These are phyloP conservation scores for Ariolimax columbianus DNA, from an alignment of 2,888 invertebrate species.

Conservation along the genomic window DNA sequence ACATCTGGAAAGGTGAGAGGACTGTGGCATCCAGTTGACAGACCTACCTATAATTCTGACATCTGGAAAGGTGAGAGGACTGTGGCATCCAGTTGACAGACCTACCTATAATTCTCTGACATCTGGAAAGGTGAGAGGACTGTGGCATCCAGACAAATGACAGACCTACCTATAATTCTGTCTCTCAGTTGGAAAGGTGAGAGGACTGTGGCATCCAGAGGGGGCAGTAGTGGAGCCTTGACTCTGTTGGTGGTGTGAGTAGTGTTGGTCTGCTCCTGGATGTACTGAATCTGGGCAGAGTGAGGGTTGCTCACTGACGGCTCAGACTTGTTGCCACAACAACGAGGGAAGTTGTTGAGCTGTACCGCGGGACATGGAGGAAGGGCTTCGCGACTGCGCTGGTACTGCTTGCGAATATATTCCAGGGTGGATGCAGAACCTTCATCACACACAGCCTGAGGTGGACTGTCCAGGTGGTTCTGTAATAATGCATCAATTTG, in stretches of 20 bases:
- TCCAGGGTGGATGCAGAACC: conserved; percentile 73
- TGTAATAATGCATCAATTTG: conserved; percentile 40
- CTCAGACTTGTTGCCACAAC: conserved; percentile 74
- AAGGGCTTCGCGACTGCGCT: conserved; percentile 37
- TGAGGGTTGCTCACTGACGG: conserved; percentile 75
- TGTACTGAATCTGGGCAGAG: conserved; percentile 77
- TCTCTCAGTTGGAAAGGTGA: conserved; percentile 74
- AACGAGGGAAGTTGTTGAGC: conserved; percentile 73
- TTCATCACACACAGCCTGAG: conserved; percentile 74
- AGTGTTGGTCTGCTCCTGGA: conserved; percentile 77
- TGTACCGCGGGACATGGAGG: conserved; percentile 52
- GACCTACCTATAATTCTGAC: too few relatives aligned
- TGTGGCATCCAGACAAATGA: too few relatives aligned
- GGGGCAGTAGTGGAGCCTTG: conserved; percentile 77
- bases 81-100: too few relatives aligned
- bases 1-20: conserved; percentile 71
- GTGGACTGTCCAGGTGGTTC: conserved; percentile 74
- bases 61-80: too few relatives aligned
- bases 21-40: conserved; percentile 70
- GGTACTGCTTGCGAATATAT: conserved; percentile 66
- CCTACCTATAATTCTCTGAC: too few relatives aligned
- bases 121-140: too few relatives aligned
- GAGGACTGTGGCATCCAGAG: conserved; percentile 70
- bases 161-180: conserved; percentile 74
- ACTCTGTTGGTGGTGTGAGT: conserved; percentile 76